Base-by-base conservation (phyloP, 2,797 vertebrate species). In the Alauda arvensis region DNA sequence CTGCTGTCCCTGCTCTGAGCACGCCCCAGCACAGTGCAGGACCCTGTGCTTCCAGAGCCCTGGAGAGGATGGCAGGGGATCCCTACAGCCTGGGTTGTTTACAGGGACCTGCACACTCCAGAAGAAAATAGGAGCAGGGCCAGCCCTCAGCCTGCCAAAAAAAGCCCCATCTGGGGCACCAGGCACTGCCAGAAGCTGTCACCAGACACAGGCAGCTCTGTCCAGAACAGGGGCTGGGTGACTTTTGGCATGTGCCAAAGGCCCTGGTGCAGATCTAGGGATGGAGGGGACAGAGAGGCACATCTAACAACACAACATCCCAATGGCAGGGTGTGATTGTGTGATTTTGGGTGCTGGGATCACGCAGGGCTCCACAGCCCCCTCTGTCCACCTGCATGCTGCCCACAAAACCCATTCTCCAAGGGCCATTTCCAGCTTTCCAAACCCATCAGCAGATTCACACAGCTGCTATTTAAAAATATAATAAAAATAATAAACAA, bases 391-490 rank as follows among this genome's bases (percentile, higher is more conserved):
- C 88, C 65, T 83, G 70, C 40, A 31, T 0, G 0, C 49, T 77
- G 53, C 83, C 39, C 68, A 55, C 61, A 85, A 85, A 83, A 33
- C 19, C 19, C 19, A 0, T 61, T 82, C 55, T 53, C 70, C 15
- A 33, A n/a, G 18, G 56, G 20, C 43, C 31, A 4, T 43, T 89
- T 90, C 57, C 68, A 89, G 45, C 21, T 90, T 93, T 79, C 51
- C 90, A 93, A 91, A 70, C 14, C 48, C 48, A 71, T 66, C 75
- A 77, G 80, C 87, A 86, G 85, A 87, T 82, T 90, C 89, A 80
- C 60, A 77, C 55, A 86, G 65, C 48, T 86, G 71, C 59, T 74
- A 75, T 85, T 91, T 61, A 49, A 85, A 93, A 91, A 83, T 25
- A 75, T 89, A 88, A 77, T 43, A 43, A 76, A 62, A 86, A 62